Conservation (phyloP, 2,797 vertebrate species). For the Botia kubotai region DNA sequence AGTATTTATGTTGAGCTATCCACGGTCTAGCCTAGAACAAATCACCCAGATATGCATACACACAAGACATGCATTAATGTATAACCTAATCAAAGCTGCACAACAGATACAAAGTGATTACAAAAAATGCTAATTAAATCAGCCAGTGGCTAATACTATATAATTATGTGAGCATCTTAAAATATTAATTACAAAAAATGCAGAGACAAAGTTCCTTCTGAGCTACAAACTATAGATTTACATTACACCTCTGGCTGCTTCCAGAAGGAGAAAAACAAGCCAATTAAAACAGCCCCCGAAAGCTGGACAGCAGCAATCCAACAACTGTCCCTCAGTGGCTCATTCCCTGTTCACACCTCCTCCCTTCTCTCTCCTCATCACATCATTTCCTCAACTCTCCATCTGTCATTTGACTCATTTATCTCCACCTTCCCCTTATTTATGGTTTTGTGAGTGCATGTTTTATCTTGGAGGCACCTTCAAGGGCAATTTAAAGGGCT, state of each 20-base stretch:
- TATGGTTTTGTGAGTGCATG: slow-evolving; percentile 28
- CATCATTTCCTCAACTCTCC: background rate
- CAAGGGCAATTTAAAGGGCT: too few relatives aligned
- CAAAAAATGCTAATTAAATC: slow-evolving; percentile 35
- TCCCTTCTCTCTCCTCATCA: slow-evolving; percentile 15
- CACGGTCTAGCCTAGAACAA: background rate
- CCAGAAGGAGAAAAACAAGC: slow-evolving; percentile 54
- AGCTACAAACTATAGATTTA: slow-evolving; percentile 2
- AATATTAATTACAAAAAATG: slow-evolving; percentile 36
- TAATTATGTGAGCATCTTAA: slow-evolving; percentile 33
- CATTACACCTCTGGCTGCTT: slow-evolving; percentile 34
- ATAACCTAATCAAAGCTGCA: slow-evolving; percentile 26
- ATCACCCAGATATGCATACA: background rate
- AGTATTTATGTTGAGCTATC: background rate
- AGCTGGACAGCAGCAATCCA: slow-evolving; percentile 53
- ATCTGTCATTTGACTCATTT: slow-evolving; percentile 16
- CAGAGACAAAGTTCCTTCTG: slow-evolving; percentile 19
- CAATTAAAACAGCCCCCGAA: slow-evolving; percentile 63
- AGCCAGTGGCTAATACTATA: slow-evolving; percentile 37
- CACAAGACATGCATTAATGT: slow-evolving; percentile 30
- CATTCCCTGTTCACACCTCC: background rate
- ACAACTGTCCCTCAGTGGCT: slow-evolving; percentile 15
- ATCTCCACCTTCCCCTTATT: slow-evolving; percentile 31
- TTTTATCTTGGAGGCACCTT: slow-evolving; percentile 21
- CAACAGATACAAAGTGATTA: background rate